Percentiles rank a stretch among this genome's conserved stretches.
phyloP scores from a whole-genome alignment of 2,888 invertebrate genomes.

The Diadromus collaris region DNA sequence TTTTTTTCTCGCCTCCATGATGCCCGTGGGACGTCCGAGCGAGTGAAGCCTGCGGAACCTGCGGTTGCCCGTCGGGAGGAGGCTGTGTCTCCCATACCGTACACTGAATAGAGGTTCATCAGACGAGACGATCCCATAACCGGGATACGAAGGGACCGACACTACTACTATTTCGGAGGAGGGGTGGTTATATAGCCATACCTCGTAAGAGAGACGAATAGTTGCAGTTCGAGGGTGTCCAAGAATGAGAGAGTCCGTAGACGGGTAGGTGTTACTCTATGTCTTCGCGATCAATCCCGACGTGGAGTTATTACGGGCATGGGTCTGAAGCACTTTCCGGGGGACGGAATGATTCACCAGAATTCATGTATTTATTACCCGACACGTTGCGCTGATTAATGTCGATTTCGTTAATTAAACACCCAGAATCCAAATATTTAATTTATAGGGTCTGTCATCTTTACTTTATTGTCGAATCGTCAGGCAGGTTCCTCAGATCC shows the following conservation, averaged over 20 bases:
- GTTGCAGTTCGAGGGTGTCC: constrained; percentile 47
- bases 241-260: constrained; percentile 51
- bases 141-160: constrained; percentile 54
- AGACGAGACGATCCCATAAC: constrained; percentile 65
- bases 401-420: constrained; percentile 58
- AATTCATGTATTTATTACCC: constrained; percentile 57
- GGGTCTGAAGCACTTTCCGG: constrained; percentile 36
- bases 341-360: constrained; percentile 49
- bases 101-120: constrained; percentile 72
- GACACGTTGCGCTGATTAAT: constrained; percentile 54
- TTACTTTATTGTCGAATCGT: background rate
- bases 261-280: constrained; percentile 50
- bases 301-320: constrained; percentile 57
- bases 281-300: constrained; percentile 59
- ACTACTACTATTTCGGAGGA: constrained; percentile 37
- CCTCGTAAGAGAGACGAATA: constrained; percentile 60
- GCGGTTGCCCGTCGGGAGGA: constrained; percentile 42
- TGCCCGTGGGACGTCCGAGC: constrained; percentile 36
- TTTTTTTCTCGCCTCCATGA: constrained; percentile 34
- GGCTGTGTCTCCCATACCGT: constrained; percentile 44
- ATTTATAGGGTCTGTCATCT: background rate
- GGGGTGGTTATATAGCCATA: constrained; percentile 53
- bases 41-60: constrained; percentile 39
- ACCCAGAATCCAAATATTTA: constrained; percentile 5
- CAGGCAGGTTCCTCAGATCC: background rate